Evolutionary conservation across 2,888 invertebrate genomes (phyloP), one percentile per base, ranked within the genome.

Genomic region (Calameuta filiformis): DNA sequence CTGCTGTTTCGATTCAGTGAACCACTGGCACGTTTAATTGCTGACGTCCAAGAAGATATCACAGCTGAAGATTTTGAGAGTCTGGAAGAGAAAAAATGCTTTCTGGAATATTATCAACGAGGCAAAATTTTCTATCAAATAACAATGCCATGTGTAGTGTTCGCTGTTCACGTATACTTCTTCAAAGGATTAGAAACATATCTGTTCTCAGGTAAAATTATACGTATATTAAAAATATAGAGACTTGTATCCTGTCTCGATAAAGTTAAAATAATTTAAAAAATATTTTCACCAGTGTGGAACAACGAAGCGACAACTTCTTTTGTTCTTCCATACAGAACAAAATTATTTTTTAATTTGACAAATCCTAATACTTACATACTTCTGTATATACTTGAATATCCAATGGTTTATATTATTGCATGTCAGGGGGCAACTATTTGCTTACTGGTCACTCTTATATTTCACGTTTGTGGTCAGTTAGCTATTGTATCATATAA

Each of bases 401-500:
- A 75, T 4, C 85, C 85, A 4, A 73, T 83, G 73, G 76, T 82
- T 11, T 83, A 82, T 31, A 34, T 40, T 11, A 75, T 77, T 23
- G 73, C 79, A 4, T 82, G 78, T 75, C 80, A 81, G 33, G 79
- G 79, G 69, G 75, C 81, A 12, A 73, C 81, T n/a, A 81, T 83
- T 35, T 79, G 80, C 73, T 68, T 83, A n/a, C 3, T 85, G 56
- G 79, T 82, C 11, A 82, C 78, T 4, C 35, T 85, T n/a, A 77
- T 84, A 9, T 74, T 85, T 12, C 82, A 84, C 37, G 77, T 85
- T 33, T 80, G 83, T 56, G 84, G 79, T 6, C 78, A 83, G 56
- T 35, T 85, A 11, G 80, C 85, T 12, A 75, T 85, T 73, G 75
- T 85, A 4, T 77, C 84, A 1, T 68, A 81, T n/a, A 82, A 85